phyloP scores from a whole-genome alignment of 2,113 vertebrate species.

The Dinomys branickii region DNA sequence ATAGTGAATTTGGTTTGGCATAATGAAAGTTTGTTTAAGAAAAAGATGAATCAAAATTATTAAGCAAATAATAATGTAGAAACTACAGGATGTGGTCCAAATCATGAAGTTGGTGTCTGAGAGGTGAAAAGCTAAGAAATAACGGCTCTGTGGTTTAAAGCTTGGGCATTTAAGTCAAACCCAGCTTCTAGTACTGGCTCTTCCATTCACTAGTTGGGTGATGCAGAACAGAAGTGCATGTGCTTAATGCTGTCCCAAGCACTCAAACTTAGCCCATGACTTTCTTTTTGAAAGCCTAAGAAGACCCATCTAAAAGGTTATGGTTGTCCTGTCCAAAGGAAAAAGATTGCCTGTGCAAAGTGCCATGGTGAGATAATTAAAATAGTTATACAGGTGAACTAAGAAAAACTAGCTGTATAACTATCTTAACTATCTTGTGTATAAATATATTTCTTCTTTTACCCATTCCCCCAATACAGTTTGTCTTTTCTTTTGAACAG shows the following conservation, averaged over 20 bases:
- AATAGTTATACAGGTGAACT: too few species aligned
- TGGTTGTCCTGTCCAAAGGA: neutral
- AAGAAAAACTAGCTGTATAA: too few species aligned
- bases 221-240: neutral
- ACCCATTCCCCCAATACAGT: too few species aligned
- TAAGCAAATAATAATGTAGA: neutral
- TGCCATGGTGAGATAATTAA: neutral
- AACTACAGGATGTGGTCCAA: neutral
- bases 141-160: neutral
- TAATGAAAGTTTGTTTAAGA: slow-evolving; percentile 10
- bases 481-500: too few species aligned
- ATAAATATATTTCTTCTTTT: too few species aligned
- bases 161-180: neutral
- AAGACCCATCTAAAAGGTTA: neutral
- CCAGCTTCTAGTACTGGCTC: neutral
- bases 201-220: neutral
- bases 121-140: neutral
- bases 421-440: too few species aligned
- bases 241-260: neutral
- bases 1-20: neutral
- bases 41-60: slow-evolving; percentile 28
- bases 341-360: neutral
- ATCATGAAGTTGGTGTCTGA: neutral
- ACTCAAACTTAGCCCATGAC: neutral
- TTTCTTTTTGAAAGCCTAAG: slow-evolving; percentile 3